Evolutionary conservation across 2,888 invertebrate genomes (phyloP), one percentile per base, ranked within the genome.

Genomic region (Plebejus argus): DNA sequence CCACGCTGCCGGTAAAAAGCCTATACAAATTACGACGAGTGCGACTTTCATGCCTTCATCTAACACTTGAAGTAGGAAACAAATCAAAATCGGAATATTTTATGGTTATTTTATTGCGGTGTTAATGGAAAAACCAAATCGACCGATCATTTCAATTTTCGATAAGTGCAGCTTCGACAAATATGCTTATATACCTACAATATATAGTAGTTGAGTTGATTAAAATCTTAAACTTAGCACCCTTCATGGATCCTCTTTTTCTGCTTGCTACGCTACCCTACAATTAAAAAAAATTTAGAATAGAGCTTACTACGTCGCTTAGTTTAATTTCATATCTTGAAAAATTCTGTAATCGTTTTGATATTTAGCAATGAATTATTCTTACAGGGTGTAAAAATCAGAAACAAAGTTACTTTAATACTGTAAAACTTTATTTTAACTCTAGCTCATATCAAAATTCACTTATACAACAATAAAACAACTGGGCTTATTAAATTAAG

Each of bases 91-190:
- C 78, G 76, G 58, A 78, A 79, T 71, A 76, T 80, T 83, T 84
- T 81, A 83, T 78, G 78, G 77, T 77, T 28, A 77, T 84, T 86
- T 85, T 85, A 85, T 83, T 76, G 76, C 78, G 76, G 71, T 78
- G 74, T 80, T 78, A 79, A 78, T 76, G 76, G 28, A 28, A 78
- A 70, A 76, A 74, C 78, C 78, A 79, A 81, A 80, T 80, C 66
- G 70, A 80, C 79, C 83, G 84, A 85, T 85, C 84, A 85, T 79
- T 83, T 76, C 79, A 80, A 81, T 81, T 79, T 79, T 56, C 70
- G 78, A 76, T 74, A 61, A 76, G 39, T 66, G 66, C 23, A 71
- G 20, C 18, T 71, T 39, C 23, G 15, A 28, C 15, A 66, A 66
- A 23, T 33, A 66, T 23, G 66, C 66, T 28, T 66, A 66, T 66